phyloP scores from a whole-genome alignment of 2,113 vertebrate species.

The Strix aluco region DNA sequence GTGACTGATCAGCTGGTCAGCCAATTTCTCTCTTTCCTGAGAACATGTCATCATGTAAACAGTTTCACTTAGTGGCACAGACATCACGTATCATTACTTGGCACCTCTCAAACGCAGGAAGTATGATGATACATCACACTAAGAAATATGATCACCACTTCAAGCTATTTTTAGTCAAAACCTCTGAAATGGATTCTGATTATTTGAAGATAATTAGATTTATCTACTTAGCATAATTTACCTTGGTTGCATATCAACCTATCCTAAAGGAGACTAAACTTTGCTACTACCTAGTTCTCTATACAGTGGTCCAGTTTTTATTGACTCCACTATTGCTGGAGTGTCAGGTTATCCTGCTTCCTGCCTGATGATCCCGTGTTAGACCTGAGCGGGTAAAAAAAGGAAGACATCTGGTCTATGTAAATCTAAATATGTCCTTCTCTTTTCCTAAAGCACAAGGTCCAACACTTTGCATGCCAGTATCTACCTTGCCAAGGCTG shows the following conservation, averaged over 20 bases:
- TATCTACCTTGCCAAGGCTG: background rate
- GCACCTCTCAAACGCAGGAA: background rate
- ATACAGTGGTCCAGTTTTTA: background rate
- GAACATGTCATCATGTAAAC: background rate
- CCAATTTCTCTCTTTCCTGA: background rate
- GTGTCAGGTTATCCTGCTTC: background rate
- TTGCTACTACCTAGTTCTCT: background rate
- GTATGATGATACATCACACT: background rate
- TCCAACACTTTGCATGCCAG: background rate
- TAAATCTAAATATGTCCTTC: background rate
- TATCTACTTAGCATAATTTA: slow-evolving; percentile 4
- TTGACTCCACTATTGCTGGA: background rate
- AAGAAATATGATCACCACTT: slow-evolving; percentile 34
- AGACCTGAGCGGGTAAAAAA: background rate
- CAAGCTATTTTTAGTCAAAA: slow-evolving; percentile 42
- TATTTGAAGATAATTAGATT: slow-evolving; percentile 39
- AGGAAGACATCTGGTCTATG: background rate
- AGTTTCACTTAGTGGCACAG: background rate
- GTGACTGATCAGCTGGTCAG: background rate
- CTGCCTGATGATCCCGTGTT: background rate
- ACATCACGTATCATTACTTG: background rate
- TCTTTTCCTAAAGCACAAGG: background rate
- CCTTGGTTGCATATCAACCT: background rate
- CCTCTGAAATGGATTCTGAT: slow-evolving; percentile 17
- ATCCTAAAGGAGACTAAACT: background rate